These are phyloP conservation scores for Pogonomyrmex californicus DNA, from an alignment of 1,140 invertebrate genomes.

Conservation along the genomic window DNA sequence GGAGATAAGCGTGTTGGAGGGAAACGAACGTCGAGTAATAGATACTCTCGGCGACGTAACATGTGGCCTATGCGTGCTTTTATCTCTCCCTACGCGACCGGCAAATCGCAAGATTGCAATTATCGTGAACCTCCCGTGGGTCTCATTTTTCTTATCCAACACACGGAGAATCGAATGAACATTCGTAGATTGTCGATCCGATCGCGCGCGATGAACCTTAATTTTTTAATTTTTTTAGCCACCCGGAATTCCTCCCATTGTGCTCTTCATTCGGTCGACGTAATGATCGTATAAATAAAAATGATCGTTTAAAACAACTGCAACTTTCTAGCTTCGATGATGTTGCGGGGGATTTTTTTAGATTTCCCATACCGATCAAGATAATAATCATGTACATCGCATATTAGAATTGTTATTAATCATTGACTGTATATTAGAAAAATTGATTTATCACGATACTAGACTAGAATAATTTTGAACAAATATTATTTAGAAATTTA, in stretches of 20 bases:
- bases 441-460: not conserved
- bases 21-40: not conserved
- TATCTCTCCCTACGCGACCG: constrained; percentile 25
- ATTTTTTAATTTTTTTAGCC: not conserved
- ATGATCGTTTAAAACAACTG: not conserved
- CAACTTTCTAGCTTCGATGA: not conserved
- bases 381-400: not conserved
- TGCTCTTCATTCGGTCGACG: not conserved
- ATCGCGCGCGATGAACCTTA: not conserved
- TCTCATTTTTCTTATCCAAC: constrained; percentile 35
- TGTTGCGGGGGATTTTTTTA: not conserved
- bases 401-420: not conserved
- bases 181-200: not conserved
- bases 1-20: not conserved
- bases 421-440: not conserved
- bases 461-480: not conserved
- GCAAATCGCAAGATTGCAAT: constrained; percentile 23
- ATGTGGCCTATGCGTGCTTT: constrained; percentile 40
- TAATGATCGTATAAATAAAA: not conserved
- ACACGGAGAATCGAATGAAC: not conserved
- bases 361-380: not conserved
- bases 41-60: constrained; percentile 15
- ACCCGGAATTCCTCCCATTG: not conserved
- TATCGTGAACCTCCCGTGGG: constrained; percentile 23
- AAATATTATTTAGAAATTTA: constrained; percentile 1